Conservation (phyloP, 1,140 invertebrate species). For the Idris sp. region DNA sequence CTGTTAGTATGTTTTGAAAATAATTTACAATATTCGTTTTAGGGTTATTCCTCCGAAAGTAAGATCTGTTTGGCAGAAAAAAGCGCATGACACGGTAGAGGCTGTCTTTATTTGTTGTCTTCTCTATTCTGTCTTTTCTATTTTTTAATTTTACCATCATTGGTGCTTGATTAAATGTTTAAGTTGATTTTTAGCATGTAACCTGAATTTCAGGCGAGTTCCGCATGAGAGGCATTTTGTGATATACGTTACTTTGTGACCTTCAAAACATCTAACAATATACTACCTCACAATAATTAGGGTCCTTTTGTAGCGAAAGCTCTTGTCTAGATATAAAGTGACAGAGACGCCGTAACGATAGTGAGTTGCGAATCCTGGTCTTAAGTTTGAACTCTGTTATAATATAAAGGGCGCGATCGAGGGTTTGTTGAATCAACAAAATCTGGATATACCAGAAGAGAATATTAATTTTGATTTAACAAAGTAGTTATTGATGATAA, state of each 20-base stretch:
- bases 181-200: too few relatives aligned
- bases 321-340: slow-evolving; percentile 50
- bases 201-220: too few relatives aligned
- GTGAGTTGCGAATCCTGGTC: slow-evolving; percentile 39
- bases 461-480: slow-evolving; percentile 49
- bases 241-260: slow-evolving; percentile 19
- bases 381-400: slow-evolving; percentile 39
- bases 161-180: too few relatives aligned
- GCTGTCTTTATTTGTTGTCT: too few relatives aligned
- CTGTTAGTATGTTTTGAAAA: too few relatives aligned
- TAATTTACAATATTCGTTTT: too few relatives aligned
- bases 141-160: too few relatives aligned
- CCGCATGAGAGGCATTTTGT: not conserved
- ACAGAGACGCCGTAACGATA: slow-evolving; percentile 29
- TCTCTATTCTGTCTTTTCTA: too few relatives aligned
- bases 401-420: slow-evolving; percentile 33
- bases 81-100: too few relatives aligned
- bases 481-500: slow-evolving; percentile 11
- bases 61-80: too few relatives aligned
- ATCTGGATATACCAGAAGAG: slow-evolving; percentile 24
- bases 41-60: too few relatives aligned
- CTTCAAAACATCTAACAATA: slow-evolving; percentile 28
- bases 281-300: slow-evolving; percentile 33
- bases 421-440: slow-evolving; percentile 50
- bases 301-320: slow-evolving; percentile 38